Evolutionary conservation across 2,113 vertebrate species (phyloP), one percentile per base, ranked within the genome.

Genomic region (Hippocampus guttulatus): DNA sequence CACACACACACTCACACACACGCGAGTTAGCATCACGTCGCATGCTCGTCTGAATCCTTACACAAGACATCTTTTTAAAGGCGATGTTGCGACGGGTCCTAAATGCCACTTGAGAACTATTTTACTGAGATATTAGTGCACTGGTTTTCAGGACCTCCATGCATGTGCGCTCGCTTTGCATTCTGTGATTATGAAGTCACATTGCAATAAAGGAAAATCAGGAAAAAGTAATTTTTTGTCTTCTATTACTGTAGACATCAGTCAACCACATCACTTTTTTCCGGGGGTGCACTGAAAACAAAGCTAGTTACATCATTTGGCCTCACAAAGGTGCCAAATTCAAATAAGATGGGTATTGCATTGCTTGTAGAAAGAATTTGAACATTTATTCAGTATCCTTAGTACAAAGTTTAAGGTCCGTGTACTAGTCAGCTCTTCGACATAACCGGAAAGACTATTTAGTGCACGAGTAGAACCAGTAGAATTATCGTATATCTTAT

Each of bases 51-150:
- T 43, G 38, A 38, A n/a, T n/a, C 40, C 21, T 25, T 41, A 64
- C 38, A 43, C 60, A 14, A 58, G 27, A 63, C 18, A 3, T 63
- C 70, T 73, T 63, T 82, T 76, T 80, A 80, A 70, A 71, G 81
- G 81, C 73, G 71, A 81, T 83, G 70, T 74, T 86, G 76, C 70
- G 30, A 79, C 75, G 74, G 82, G 71, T 85, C 81, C 63, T 81
- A 81, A 66, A 81, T 70, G 61, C 70, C 9, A 73, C 71, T 79
- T 81, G 78, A 87, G 78, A 78, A 81, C 84, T 87, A 87, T 88
- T 88, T 88, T 87, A 79, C 70, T 70, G 80, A 83, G 87, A 87
- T 88, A 65, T 87, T 77, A 84, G 86, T 88, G 80, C 71, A 81
- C 79, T 75, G 74, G 83, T 81, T 86, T 79, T 71, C 75, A 33